phyloP scores from a whole-genome alignment of 2,113 vertebrate species.

The Rhodinocichla rosea region DNA sequence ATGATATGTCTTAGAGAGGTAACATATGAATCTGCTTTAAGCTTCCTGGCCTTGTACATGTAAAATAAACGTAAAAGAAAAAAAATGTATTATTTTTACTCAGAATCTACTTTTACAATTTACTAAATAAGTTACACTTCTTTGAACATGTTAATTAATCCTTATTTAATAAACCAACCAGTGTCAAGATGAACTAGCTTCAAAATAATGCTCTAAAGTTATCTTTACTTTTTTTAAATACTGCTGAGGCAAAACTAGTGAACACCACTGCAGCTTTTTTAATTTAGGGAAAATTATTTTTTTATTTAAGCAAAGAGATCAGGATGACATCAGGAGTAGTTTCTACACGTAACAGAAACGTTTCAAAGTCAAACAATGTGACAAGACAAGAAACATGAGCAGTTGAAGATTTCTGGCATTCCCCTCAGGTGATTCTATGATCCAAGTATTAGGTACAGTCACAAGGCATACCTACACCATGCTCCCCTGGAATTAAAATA shows the following conservation, averaged over 20 bases:
- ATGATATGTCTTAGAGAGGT: neutral
- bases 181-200: neutral
- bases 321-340: neutral
- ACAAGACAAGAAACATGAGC: neutral
- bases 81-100: neutral
- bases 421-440: neutral
- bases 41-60: neutral
- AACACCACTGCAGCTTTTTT: neutral
- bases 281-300: neutral
- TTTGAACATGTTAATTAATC: neutral
- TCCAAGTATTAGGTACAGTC: neutral
- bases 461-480: neutral
- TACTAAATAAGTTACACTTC: neutral
- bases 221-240: neutral
- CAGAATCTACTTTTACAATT: neutral
- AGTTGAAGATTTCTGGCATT: fast-evolving
- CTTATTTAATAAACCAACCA: neutral
- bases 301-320: neutral
- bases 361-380: neutral
- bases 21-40: neutral
- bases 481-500: neutral
- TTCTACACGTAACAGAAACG: neutral
- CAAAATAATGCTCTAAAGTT: neutral
- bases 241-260: neutral
- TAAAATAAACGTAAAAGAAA: neutral